A percentile compares a stretch with the other conserved stretches of the same genome.
Conservation (phyloP, 2,113 vertebrate species). For the Siphamia tubifer region DNA sequence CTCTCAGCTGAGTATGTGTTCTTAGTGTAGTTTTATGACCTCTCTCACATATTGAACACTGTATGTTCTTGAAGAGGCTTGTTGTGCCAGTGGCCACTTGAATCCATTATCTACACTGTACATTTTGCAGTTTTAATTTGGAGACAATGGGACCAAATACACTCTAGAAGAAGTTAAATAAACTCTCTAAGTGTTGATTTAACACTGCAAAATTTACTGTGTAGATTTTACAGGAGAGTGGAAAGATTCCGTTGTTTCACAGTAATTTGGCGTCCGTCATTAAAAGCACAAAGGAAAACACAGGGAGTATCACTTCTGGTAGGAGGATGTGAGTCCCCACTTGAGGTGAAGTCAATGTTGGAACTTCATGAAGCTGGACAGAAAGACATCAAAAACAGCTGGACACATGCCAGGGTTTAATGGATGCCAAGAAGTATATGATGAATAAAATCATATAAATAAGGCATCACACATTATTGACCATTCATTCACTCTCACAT, state of each 20-base stretch:
- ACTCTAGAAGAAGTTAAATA: too few species aligned
- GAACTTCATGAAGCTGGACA: neutral
- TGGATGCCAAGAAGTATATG: too few species aligned
- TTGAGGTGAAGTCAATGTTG: conserved; percentile 25
- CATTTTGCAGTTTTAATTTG: too few species aligned
- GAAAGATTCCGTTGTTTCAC: conserved; percentile 66
- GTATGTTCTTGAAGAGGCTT: too few species aligned
- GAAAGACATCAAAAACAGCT: neutral
- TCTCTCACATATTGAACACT: conserved; percentile 24
- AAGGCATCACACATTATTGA: too few species aligned
- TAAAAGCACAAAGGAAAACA: conserved; percentile 46
- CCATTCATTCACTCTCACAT: too few species aligned
- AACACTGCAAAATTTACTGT: too few species aligned
- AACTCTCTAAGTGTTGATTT: too few species aligned
- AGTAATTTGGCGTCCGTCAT: conserved; percentile 15
- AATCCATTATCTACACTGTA: conserved; percentile 35
- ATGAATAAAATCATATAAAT: too few species aligned
- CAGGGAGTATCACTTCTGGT: neutral
- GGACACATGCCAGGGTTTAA: neutral
- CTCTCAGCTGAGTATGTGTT: neutral
- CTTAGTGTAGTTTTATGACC: conserved; percentile 19
- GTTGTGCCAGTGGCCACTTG: conserved; percentile 44
- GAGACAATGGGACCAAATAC: too few species aligned
- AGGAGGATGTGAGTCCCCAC: conserved; percentile 15
- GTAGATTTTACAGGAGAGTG: conserved; percentile 43